Base-by-base conservation (phyloP, 2,797 vertebrate genomes). In the Spheniscus humboldti region DNA sequence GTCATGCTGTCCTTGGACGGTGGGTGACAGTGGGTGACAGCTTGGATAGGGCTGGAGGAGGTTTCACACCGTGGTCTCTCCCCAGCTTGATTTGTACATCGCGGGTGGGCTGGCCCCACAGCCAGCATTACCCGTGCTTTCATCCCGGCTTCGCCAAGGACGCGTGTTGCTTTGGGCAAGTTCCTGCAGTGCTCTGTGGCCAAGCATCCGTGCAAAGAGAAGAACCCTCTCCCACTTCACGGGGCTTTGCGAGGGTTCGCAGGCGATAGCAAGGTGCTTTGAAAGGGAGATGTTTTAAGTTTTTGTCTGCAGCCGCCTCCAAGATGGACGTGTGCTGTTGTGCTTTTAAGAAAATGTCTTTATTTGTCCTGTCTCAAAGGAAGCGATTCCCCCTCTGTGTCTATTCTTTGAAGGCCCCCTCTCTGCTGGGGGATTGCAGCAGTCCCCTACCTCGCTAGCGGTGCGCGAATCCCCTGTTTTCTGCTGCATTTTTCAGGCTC, bases 401-500 rank as follows among this genome's bases (percentile, higher is more conserved):
- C 50, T 69, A 15, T 11, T 39, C 71, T 85, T 47, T 28, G 30
- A 59, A 53, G 5, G 18, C 3, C 35, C 16, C 18, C 53, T 79
- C 62, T 50, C 59, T 41, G 35, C 66, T 1, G 0, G 30, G 63
- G 35, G 18, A 8, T 20, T 23, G 37, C 79, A 48, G 45, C 86
- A 76, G 47, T 63, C 33, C 27, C 78, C 28, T 5, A 2, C 39
- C 50, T 59, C 7, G 1, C 35, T 13, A 6, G 3, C 19, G 1
- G 52, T 8, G 30, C 5, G 3, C 10, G 5, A 83, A 71, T 39
- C 74, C 57, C 74, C 35, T 37, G 77, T 63, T 76, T 39, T 13
- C 66, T 76, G 50, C 56, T 63, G 43, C 41, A 9, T 10, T 92
- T 88, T 90, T 15, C 97, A 99, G 99, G 88, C 99, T 99, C 63